Conservation (phyloP, 2,113 vertebrate genomes). For the Plecotus auritus region DNA sequence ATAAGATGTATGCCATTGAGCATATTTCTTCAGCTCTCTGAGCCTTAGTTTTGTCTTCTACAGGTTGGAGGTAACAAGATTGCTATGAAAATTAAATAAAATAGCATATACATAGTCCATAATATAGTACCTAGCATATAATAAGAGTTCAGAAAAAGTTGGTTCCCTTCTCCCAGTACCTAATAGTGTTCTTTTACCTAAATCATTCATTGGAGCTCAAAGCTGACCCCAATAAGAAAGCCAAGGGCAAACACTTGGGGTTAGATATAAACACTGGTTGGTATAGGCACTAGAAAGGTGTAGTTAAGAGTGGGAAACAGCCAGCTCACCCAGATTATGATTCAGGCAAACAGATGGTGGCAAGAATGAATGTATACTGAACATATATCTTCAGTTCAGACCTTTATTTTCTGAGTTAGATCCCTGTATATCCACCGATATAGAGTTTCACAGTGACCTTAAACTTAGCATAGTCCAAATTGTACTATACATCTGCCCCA, state of each 20-base stretch:
- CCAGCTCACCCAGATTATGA: neutral
- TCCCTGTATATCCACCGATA: neutral
- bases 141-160: neutral
- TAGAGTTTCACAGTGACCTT: neutral
- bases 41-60: neutral
- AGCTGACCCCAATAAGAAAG: neutral
- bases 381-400: neutral
- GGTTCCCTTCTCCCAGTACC: neutral
- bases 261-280: neutral
- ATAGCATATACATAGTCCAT: neutral
- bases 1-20: neutral
- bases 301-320: conserved; percentile 5
- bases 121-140: conserved; percentile 1
- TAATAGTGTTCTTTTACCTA: neutral
- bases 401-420: neutral
- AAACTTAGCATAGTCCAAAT: neutral
- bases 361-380: neutral
- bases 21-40: conserved; percentile 23
- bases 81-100: conserved; percentile 4
- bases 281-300: neutral
- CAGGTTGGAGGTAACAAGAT: neutral
- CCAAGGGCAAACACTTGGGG: neutral
- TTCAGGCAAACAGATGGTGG: neutral
- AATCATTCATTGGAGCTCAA: neutral
- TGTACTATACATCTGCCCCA: neutral